Conservation (phyloP, 2,888 invertebrate species). For the Hipparchia sbordonii region DNA sequence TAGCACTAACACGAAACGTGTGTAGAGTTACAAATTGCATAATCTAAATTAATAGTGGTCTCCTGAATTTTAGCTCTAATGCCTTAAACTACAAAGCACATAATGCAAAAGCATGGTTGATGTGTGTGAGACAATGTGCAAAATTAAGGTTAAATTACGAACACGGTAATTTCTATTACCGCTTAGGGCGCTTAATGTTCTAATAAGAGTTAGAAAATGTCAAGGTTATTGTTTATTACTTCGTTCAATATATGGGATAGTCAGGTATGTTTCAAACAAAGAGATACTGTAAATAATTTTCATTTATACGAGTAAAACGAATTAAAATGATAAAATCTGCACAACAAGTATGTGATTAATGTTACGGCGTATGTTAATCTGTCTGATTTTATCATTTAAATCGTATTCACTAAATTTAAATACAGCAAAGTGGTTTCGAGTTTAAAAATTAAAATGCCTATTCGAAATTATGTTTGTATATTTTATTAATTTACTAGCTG, state of each 20-base stretch:
- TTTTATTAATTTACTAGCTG: too few species aligned
- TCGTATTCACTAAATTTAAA: conserved; percentile 8
- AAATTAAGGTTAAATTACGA: conserved; percentile 18
- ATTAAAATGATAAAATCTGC: conserved; percentile 15
- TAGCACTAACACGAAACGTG: conserved; percentile 27
- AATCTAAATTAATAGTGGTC: not conserved
- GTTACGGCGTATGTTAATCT: conserved; percentile 6
- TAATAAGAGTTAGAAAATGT: conserved; percentile 11
- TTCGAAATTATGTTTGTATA: too few species aligned
- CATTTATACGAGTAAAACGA: not conserved
- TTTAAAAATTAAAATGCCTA: not conserved
- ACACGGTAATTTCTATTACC: conserved; percentile 5
- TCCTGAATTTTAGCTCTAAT: conserved; percentile 14
- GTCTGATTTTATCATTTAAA: conserved; percentile 18
- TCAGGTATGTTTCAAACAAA: not conserved
- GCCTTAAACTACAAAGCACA: not conserved
- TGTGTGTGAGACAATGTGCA: conserved; percentile 13
- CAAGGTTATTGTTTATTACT: not conserved
- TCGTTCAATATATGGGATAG: not conserved
- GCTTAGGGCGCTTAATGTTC: conserved; percentile 5
- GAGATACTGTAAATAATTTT: not conserved
- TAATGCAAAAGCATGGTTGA: not conserved
- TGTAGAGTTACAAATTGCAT: conserved; percentile 28
- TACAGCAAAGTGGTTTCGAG: conserved; percentile 8
- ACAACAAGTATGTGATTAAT: conserved; percentile 12